These are phyloP conservation scores for Peromyscus attwateri DNA, from an alignment of 2,797 vertebrate species.

Conservation along the genomic window DNA sequence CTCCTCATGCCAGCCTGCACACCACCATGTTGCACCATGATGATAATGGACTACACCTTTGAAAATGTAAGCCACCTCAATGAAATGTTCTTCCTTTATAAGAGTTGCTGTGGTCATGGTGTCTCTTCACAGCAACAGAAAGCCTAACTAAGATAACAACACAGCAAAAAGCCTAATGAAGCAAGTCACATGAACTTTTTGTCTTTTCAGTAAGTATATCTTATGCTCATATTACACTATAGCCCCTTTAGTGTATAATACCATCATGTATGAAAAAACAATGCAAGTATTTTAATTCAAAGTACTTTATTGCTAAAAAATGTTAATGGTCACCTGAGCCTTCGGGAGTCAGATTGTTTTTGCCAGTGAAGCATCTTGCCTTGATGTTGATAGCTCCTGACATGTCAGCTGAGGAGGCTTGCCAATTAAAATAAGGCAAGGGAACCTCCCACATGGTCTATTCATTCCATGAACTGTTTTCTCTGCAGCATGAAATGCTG, in stretches of 20 bases:
- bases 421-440: conserved; percentile 4
- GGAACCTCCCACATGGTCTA: background rate
- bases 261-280: background rate
- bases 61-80: background rate
- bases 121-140: background rate
- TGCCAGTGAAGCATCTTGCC: background rate
- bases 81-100: background rate
- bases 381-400: background rate
- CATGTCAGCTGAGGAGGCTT: background rate
- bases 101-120: background rate
- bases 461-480: background rate
- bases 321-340: background rate
- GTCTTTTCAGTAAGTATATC: background rate
- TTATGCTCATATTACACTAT: background rate
- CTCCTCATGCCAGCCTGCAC: background rate
- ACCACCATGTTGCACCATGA: background rate
- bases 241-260: background rate
- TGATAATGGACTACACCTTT: background rate
- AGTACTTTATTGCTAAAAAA: background rate
- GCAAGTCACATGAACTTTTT: background rate
- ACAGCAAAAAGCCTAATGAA: background rate
- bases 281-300: background rate
- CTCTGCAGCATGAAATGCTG: background rate
- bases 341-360: background rate
- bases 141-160: background rate